Evolutionary conservation across 2,797 vertebrate species (phyloP).

Genomic region (Odontamblyopus rebecca): DNA sequence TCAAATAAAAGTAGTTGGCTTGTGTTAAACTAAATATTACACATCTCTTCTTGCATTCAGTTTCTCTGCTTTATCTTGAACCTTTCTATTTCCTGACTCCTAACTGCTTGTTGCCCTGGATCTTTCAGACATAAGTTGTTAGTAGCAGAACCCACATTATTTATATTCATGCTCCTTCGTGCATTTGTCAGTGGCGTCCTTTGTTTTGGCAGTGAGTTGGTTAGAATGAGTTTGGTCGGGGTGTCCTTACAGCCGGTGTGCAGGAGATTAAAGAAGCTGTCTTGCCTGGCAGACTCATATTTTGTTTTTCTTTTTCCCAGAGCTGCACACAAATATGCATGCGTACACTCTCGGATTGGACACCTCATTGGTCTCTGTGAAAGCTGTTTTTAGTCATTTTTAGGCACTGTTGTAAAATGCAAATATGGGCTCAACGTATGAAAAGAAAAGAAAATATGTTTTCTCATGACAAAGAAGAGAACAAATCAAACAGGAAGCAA

Average conservation of each 20-base stretch:
- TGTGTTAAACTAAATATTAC: not conserved
- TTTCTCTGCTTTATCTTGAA: conserved; percentile 12
- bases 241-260: conserved; percentile 33
- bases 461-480: conserved; percentile 12
- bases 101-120: conserved; percentile 34
- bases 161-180: conserved; percentile 31
- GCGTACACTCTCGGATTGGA: not conserved
- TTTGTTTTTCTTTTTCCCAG: conserved; percentile 11
- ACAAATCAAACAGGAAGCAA: conserved; percentile 13
- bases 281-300: conserved; percentile 12
- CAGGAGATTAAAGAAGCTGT: conserved; percentile 37
- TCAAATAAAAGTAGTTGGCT: not conserved
- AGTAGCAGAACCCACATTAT: conserved; percentile 24
- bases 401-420: conserved; percentile 21
- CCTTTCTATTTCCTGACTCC: conserved; percentile 21
- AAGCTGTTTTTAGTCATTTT: conserved; percentile 11
- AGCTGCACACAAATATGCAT: conserved; percentile 13
- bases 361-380: conserved; percentile 13
- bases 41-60: not conserved
- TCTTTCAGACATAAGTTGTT: conserved; percentile 37
- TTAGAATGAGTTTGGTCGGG: conserved; percentile 40
- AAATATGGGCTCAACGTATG: conserved; percentile 1
- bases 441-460: conserved; percentile 24
- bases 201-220: conserved; percentile 11
- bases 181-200: conserved; percentile 28